phyloP scores from a whole-genome alignment of 2,797 vertebrate genomes.

The Paedocypris micromegethes region DNA sequence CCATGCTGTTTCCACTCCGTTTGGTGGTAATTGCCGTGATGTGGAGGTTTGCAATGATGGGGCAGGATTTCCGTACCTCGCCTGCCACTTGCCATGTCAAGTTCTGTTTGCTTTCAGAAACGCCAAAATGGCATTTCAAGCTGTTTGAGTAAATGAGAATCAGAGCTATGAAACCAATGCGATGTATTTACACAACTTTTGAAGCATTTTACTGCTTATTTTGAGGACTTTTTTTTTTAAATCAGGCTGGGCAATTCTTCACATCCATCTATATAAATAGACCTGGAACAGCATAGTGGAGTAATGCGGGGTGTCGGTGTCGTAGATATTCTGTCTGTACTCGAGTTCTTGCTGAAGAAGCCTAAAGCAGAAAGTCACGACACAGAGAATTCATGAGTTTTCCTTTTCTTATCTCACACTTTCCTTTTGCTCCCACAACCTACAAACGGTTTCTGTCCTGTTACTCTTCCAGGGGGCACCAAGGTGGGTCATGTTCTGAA shows the following conservation, averaged over 20 bases:
- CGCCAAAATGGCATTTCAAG: too few relatives aligned
- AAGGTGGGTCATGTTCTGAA: conserved; percentile 38
- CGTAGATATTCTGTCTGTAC: conserved; percentile 15
- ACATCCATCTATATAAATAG: too few relatives aligned
- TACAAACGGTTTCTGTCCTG: conserved; percentile 33
- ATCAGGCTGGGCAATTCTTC: too few relatives aligned
- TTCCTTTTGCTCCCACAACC: conserved; percentile 22
- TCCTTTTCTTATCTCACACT: conserved; percentile 34
- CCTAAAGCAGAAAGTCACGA: conserved; percentile 36
- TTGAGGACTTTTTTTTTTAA: too few relatives aligned
- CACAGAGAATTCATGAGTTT: conserved; percentile 47
- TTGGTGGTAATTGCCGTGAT: conserved; percentile 23
- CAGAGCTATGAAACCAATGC: too few relatives aligned
- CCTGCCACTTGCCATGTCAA: not conserved
- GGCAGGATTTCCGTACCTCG: conserved; percentile 5
- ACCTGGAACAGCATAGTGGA: too few relatives aligned
- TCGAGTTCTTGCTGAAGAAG: conserved; percentile 17
- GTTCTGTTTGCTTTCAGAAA: too few relatives aligned
- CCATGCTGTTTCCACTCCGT: not conserved
- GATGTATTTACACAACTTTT: too few relatives aligned
- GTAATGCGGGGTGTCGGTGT: too few relatives aligned
- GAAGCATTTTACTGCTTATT: too few relatives aligned
- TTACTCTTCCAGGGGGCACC: conserved; percentile 19
- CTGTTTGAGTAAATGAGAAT: too few relatives aligned
- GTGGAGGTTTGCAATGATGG: not conserved